Base-by-base conservation (phyloP, 2,888 invertebrate genomes). In the Dusona sp. region DNA sequence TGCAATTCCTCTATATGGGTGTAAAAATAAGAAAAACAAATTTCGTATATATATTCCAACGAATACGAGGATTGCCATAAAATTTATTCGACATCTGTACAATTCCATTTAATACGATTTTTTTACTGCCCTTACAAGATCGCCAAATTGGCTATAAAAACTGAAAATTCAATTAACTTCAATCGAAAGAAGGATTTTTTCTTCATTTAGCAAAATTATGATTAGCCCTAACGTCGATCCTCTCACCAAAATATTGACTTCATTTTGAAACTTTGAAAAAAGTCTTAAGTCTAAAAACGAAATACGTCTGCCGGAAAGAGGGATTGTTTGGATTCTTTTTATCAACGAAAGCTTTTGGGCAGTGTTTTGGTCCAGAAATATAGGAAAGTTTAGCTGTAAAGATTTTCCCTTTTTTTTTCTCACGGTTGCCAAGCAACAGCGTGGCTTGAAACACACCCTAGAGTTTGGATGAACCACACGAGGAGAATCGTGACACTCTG, bases 341-440 rank as follows among this genome's bases (percentile, higher is more conserved):
- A 1, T 9, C 3, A 67, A 48, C 11, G 38, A 25, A 25, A 74
- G 13, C 11, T 38, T 42, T 25, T 19, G 13, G 57, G 22, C 19
- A n/a, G 22, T 38, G 57, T 22, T 74, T 61, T 42, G 29, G 13
- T 61, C 48, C 22, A 65, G 33, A 77, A 61, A 64, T 61, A 73
- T 83, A 85, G 45, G 73, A 87, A 79, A 85, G 57, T 78, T 80
- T 75, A 70, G 42, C 65, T 51, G 16, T 64, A 70, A 75, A 64
- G 81, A 82, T 79, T 84, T 80, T 61, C 36, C 42, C 48, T 36
- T 42, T 29, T 42, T 29, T 33, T 84, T 79, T 61, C 42, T 13
- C 74, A 73, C 29, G 75, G 92, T 87, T 88, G 88, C 89, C 86
- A 90, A 88, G 90, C 88, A 87, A 88, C 89, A 86, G 85, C 83